Base-by-base conservation (phyloP, 2,797 vertebrate genomes). In the Phataginus tricuspis region DNA sequence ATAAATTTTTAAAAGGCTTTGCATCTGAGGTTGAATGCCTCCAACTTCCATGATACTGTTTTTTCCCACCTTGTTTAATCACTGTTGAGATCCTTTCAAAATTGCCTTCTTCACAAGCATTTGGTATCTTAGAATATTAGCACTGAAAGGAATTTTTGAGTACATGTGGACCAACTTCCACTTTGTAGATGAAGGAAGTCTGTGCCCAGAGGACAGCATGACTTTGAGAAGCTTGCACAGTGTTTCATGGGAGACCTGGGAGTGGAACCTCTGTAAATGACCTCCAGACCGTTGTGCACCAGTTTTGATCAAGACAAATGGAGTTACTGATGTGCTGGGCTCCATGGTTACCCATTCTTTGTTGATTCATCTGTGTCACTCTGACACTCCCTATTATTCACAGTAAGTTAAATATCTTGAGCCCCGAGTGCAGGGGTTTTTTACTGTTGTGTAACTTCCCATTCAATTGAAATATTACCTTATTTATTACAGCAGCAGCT, bases 401-500 rank as follows among this genome's bases (percentile, higher is more conserved):
- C 55, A 25, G 19, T 79, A 23, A 61, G 13, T 84, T 84, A 85
- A 86, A n/a, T 87, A 34, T 4, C 7, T 91, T 63, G 89, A 80
- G 19, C 45, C 51, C 27, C 8, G 92, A 95, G 39, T 7, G 15
- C 42, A 64, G 29, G 21, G 10, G 1, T 0, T 34, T 93, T 84
- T 61, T n/a, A 34, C 80, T 93, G 45, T 90, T 82, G 84, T 92
- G 18, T 86, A 85, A 90, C 69, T 91, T 96, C 91, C 69, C 82
- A 61, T 92, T 91, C 59, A 79, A 15, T 34, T 91, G 57, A 79
- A 59, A 5, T 5, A 55, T 85, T 72, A 25, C 31, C 53, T 90
- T 95, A 84, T 94, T 96, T 93, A 82, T 93, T 92, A 86, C 0
- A 71, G 45, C 63, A 80, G 78, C 29, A 86, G n/a, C 13, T 96